Evolutionary conservation across 1,140 invertebrate species (phyloP).

Genomic region (Saccostrea echinata): DNA sequence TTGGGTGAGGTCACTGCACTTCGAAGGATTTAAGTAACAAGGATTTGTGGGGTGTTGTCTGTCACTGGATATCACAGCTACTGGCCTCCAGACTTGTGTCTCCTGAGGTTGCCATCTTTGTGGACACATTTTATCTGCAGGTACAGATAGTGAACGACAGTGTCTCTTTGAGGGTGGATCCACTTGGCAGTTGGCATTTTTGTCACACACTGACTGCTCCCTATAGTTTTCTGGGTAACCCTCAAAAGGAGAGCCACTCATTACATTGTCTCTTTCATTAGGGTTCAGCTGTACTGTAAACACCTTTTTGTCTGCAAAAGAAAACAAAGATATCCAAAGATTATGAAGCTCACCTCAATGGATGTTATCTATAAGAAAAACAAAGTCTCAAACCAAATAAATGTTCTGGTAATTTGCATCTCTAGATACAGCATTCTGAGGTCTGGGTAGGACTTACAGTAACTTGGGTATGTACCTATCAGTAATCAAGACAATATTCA

Average conservation of each 20-base stretch:
- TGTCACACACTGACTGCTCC: slow-evolving; percentile 60
- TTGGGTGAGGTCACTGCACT: slow-evolving; percentile 44
- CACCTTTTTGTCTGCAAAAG: slow-evolving; percentile 62
- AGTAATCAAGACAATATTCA: too few relatives aligned
- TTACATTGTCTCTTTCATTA: background rate
- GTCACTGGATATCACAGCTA: slow-evolving; percentile 62
- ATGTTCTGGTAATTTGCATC: too few relatives aligned
- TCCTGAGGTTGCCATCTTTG: slow-evolving; percentile 62
- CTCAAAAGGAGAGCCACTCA: background rate
- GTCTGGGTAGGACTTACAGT: too few relatives aligned
- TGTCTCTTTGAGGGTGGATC: slow-evolving; percentile 75
- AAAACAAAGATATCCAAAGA: too few relatives aligned
- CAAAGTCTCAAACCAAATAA: too few relatives aligned
- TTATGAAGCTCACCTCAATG: too few relatives aligned
- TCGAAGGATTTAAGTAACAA: slow-evolving; percentile 37
- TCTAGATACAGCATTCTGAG: too few relatives aligned
- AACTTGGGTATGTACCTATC: too few relatives aligned
- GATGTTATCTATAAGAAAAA: too few relatives aligned
- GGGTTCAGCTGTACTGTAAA: slow-evolving; percentile 61
- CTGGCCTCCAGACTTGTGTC: slow-evolving; percentile 68
- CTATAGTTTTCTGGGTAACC: slow-evolving; percentile 6
- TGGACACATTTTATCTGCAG: slow-evolving; percentile 59
- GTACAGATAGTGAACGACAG: slow-evolving; percentile 71
- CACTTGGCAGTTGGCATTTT: slow-evolving; percentile 46
- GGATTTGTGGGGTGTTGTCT: background rate